These are phyloP conservation scores for Lobophora halterata DNA, from an alignment of 2,888 invertebrate species.

Conservation along the genomic window DNA sequence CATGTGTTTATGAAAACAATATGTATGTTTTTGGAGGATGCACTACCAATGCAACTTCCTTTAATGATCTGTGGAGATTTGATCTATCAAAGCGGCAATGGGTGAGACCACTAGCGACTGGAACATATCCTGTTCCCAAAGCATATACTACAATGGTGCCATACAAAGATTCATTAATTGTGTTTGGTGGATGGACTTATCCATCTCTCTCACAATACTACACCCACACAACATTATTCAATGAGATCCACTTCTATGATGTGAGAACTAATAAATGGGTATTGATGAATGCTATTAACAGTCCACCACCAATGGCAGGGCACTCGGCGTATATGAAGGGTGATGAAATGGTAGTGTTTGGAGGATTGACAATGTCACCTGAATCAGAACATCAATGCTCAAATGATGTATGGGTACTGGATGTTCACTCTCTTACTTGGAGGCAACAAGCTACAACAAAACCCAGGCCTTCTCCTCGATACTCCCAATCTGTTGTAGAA, in stretches of 20 bases:
- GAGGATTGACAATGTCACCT: constrained; percentile 82
- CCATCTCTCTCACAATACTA: constrained; percentile 92
- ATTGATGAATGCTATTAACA: constrained; percentile 82
- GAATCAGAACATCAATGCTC: constrained; percentile 78
- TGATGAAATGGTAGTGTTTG: constrained; percentile 92
- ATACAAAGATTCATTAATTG: constrained; percentile 89
- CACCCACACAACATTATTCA: constrained; percentile 93
- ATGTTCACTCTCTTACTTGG: constrained; percentile 89
- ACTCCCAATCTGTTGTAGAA: constrained; percentile 95
- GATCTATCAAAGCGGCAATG: constrained; percentile 92
- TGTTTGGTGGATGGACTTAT: constrained; percentile 98
- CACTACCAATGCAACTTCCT: constrained; percentile 95
- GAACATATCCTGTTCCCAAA: constrained; percentile 96
- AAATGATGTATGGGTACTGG: constrained; percentile 94
- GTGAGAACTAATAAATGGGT: constrained; percentile 91
- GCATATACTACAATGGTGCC: constrained; percentile 96
- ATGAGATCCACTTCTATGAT: constrained; percentile 94
- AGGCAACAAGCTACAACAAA: constrained; percentile 85
- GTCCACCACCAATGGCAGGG: constrained; percentile 93
- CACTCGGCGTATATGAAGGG: constrained; percentile 94
- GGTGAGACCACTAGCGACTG: constrained; percentile 91
- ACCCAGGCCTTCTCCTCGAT: constrained; percentile 89
- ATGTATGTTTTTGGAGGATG: constrained; percentile 99
- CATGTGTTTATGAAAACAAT: constrained; percentile 89
- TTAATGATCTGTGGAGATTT: constrained; percentile 97